Conservation (phyloP, 2,113 vertebrate species). For the Scytalopus superciliaris region DNA sequence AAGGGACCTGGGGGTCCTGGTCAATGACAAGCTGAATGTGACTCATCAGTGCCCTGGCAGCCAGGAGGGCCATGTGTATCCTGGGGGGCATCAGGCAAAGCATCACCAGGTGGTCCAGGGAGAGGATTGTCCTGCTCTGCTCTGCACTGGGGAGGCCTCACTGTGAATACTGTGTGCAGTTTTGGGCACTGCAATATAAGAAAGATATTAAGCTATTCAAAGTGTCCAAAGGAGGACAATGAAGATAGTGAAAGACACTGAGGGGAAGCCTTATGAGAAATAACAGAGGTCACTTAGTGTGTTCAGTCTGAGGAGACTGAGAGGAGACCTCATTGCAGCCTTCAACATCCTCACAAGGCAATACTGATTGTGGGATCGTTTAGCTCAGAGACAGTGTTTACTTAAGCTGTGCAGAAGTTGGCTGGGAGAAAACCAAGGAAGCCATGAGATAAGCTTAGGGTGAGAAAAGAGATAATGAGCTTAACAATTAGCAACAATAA, state of each 20-base stretch:
- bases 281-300: background rate
- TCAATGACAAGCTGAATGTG: rapidly evolving
- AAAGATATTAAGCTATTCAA: too few species aligned
- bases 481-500: too few species aligned
- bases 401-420: too few species aligned
- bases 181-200: background rate
- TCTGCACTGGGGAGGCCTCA: rapidly evolving
- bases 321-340: background rate
- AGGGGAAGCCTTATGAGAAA: background rate
- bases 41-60: background rate
- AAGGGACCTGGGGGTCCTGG: background rate
- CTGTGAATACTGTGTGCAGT: rapidly evolving
- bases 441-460: too few species aligned
- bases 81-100: background rate
- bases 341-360: background rate
- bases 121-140: background rate
- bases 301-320: background rate
- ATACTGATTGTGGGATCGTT: too few species aligned
- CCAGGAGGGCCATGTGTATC: background rate
- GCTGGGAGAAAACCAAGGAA: too few species aligned
- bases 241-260: background rate
- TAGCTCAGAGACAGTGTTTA: too few species aligned
- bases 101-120: rapidly evolving
- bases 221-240: background rate
- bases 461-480: too few species aligned